A percentile compares a stretch with the other conserved stretches of the same genome.
Conservation (phyloP, 2,797 vertebrate species). For the Apodemus agrarius region DNA sequence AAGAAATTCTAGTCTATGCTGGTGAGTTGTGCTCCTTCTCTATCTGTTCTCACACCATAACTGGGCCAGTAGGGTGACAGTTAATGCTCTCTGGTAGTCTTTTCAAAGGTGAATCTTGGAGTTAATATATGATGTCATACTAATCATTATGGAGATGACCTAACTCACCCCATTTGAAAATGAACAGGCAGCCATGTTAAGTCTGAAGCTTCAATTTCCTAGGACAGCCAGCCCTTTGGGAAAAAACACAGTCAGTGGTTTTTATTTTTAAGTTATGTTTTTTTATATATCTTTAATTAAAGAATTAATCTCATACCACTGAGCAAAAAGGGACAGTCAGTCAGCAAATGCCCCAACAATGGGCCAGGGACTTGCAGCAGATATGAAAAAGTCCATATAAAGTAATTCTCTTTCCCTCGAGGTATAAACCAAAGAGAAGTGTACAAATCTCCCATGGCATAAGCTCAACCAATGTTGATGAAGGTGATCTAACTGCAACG, state of each 20-base stretch:
- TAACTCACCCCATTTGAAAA: background rate
- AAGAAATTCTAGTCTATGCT: background rate
- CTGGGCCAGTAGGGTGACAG: background rate
- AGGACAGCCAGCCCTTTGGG: background rate
- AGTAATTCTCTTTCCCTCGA: background rate
- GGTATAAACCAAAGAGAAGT: background rate
- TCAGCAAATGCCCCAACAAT: background rate
- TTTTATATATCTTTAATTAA: no score
- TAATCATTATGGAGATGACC: background rate
- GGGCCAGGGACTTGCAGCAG: background rate
- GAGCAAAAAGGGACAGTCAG: background rate
- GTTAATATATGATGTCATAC: background rate
- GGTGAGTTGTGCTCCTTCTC: background rate
- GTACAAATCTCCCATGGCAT: background rate
- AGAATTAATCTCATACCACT: no score
- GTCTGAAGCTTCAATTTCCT: background rate
- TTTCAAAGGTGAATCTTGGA: background rate
- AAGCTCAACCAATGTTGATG: background rate
- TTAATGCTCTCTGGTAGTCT: background rate
- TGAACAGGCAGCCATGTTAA: background rate
- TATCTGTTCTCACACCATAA: background rate
- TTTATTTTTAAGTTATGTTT: no score
- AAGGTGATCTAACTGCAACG: background rate
- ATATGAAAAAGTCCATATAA: background rate
- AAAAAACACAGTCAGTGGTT: no score